phyloP scores from a whole-genome alignment of 1,140 invertebrate genomes.

The Littorina saxatilis region DNA sequence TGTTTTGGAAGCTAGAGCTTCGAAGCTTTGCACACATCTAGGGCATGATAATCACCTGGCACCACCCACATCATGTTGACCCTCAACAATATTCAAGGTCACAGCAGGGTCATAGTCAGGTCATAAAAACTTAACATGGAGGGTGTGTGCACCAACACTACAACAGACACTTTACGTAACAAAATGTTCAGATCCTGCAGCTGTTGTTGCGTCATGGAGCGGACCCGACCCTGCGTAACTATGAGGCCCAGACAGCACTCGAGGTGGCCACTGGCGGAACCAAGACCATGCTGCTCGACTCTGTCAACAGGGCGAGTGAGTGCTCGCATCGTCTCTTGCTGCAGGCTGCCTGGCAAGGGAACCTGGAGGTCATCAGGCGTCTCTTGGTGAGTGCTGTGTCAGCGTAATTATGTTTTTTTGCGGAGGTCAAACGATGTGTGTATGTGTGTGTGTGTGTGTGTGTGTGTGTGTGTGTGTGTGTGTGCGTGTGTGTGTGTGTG shows the following conservation, averaged over 20 bases:
- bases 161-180: too few species aligned
- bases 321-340: slow-evolving; percentile 64
- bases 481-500: too few species aligned
- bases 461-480: not conserved
- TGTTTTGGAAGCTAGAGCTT: too few species aligned
- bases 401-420: not conserved
- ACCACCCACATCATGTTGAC: too few species aligned
- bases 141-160: too few species aligned
- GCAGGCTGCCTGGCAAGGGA: slow-evolving; percentile 74
- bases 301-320: slow-evolving; percentile 61
- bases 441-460: not conserved
- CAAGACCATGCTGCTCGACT: slow-evolving; percentile 68
- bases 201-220: slow-evolving; percentile 71
- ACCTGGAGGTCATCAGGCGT: slow-evolving; percentile 62
- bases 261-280: slow-evolving; percentile 69
- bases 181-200: slow-evolving; percentile 72
- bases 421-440: not conserved
- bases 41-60: too few species aligned
- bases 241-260: slow-evolving; percentile 70
- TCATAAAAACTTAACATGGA: too few species aligned
- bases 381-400: slow-evolving; percentile 61
- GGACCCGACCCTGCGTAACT: slow-evolving; percentile 72
- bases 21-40: too few species aligned
- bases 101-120: too few species aligned
- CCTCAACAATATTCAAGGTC: too few species aligned